Evolutionary conservation across 2,797 vertebrate genomes (phyloP).

Genomic region (Aphelocoma californica): DNA sequence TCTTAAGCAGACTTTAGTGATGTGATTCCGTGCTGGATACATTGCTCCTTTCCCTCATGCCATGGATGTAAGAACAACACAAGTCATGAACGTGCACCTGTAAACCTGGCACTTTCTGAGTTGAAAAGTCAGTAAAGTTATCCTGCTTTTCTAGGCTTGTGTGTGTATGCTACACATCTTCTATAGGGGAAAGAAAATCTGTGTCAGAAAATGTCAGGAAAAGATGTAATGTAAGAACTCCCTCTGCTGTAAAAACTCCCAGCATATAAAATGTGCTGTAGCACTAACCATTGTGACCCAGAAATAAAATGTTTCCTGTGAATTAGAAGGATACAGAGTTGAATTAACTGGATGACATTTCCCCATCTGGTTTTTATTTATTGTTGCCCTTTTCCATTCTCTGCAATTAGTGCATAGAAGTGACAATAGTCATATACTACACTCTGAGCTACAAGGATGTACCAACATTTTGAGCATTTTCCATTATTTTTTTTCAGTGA

Average conservation of each 20-base stretch:
- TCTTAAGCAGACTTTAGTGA: background rate
- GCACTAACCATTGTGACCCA: slow-evolving; percentile 4
- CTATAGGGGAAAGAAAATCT: background rate
- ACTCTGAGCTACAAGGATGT: slow-evolving; percentile 59
- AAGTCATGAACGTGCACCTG: background rate
- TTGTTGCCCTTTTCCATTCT: slow-evolving; percentile 43
- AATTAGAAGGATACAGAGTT: slow-evolving; percentile 6
- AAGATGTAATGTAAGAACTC: slow-evolving; percentile 58
- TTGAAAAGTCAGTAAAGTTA: background rate
- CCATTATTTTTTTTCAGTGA: slow-evolving; percentile 65
- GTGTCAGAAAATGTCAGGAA: slow-evolving; percentile 37
- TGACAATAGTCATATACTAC: slow-evolving; percentile 49
- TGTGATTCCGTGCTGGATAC: background rate
- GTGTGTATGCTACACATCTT: background rate
- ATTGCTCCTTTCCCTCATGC: background rate
- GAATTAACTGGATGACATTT: slow-evolving; percentile 32
- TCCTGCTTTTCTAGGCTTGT: background rate
- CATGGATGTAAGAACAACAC: background rate
- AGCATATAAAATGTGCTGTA: slow-evolving; percentile 9
- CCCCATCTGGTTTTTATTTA: slow-evolving; percentile 52
- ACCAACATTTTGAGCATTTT: slow-evolving; percentile 60
- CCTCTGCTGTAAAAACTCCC: slow-evolving; percentile 55
- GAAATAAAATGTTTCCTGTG: slow-evolving; percentile 34
- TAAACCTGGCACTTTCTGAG: background rate
- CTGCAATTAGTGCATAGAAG: slow-evolving; percentile 48